Evolutionary conservation across 2,113 vertebrate genomes (phyloP).

Genomic region (Grantiella picta): DNA sequence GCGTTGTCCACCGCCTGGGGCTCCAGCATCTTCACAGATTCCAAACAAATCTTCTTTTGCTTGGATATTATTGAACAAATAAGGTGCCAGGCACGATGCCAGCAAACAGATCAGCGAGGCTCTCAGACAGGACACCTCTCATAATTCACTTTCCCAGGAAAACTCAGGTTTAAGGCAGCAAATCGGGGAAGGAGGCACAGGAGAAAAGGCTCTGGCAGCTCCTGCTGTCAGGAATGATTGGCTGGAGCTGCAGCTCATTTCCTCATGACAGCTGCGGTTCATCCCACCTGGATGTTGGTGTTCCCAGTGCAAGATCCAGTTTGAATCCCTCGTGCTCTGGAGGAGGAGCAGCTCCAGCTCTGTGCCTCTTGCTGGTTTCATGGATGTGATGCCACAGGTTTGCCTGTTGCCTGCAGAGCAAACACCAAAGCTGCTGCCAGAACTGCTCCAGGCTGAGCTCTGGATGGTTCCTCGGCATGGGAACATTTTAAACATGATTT

Average conservation of each 20-base stretch:
- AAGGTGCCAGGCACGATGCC: neutral
- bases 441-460: neutral
- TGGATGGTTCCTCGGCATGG: neutral
- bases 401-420: neutral
- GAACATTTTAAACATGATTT: neutral
- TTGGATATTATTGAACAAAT: neutral
- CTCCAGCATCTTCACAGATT: neutral
- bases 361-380: neutral
- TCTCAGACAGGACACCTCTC: neutral
- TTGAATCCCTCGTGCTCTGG: accelerated
- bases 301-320: accelerated
- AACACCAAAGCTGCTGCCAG: neutral
- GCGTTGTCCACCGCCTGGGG: neutral
- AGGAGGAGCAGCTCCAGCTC: neutral
- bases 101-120: neutral
- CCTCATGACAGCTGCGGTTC: accelerated
- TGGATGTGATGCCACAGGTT: neutral
- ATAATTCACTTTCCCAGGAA: neutral
- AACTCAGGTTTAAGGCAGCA: neutral
- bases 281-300: neutral
- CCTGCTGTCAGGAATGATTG: neutral
- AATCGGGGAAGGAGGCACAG: neutral
- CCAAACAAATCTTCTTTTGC: neutral
- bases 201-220: neutral
- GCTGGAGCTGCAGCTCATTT: neutral